Conservation (phyloP, 2,888 invertebrate species). For the Pterobdella sp. region DNA sequence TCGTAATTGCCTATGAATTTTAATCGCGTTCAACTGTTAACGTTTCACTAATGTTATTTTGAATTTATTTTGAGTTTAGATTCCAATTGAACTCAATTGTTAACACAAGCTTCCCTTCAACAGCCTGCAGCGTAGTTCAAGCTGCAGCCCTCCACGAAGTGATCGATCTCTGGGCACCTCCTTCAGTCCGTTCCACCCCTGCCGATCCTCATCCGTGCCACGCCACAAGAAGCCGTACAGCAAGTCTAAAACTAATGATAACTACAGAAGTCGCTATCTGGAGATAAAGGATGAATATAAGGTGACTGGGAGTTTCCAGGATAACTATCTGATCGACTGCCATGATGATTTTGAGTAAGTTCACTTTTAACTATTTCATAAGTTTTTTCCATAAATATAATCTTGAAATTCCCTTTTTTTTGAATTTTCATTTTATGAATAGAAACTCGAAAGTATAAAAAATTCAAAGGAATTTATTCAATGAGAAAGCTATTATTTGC, state of each 20-base stretch:
- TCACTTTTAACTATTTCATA: too few species aligned
- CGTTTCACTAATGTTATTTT: too few species aligned
- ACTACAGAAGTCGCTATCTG: not conserved
- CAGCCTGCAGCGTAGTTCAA: constrained; percentile 17
- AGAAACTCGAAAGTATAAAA: too few species aligned
- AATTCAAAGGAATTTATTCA: too few species aligned
- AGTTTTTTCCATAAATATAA: too few species aligned
- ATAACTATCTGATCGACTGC: not conserved
- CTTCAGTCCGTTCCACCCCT: not conserved
- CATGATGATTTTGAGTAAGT: too few species aligned
- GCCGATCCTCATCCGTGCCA: not conserved
- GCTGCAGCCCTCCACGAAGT: constrained; percentile 13
- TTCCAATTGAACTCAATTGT: not conserved
- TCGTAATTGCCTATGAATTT: too few species aligned
- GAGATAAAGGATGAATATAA: not conserved
- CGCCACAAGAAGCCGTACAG: constrained; percentile 1
- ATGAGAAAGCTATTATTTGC: too few species aligned
- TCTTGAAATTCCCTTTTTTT: too few species aligned
- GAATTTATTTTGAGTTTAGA: too few species aligned
- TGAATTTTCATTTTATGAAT: too few species aligned
- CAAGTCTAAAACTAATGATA: not conserved
- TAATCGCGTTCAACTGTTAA: too few species aligned
- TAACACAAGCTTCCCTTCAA: not conserved
- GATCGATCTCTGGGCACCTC: not conserved
- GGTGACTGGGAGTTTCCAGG: not conserved